Evolutionary conservation across 1,140 invertebrate genomes (phyloP).

Genomic region (Agrypnia vestita): DNA sequence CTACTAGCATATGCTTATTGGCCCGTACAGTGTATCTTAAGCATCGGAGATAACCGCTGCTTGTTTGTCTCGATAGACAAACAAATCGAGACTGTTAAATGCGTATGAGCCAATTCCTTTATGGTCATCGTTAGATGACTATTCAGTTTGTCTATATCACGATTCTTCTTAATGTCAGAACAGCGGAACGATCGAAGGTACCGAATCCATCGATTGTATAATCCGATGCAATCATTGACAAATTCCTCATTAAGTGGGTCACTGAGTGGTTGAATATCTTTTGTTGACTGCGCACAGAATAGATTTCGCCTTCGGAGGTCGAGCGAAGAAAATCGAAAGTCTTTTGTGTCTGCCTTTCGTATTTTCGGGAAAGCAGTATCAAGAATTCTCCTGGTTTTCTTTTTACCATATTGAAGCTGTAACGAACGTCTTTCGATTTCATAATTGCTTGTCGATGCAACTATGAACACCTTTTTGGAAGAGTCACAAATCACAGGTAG

Average conservation of each 20-base stretch:
- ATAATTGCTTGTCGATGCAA: too few species aligned
- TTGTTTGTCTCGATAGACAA: too few species aligned
- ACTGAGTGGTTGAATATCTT: conserved; percentile 10
- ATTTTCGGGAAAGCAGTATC: not conserved
- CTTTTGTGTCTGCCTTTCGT: not conserved
- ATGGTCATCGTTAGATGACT: too few species aligned
- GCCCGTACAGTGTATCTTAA: too few species aligned
- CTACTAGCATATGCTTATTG: too few species aligned
- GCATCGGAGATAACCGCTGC: too few species aligned
- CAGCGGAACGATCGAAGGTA: not conserved
- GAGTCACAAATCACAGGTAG: too few species aligned
- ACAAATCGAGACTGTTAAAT: too few species aligned
- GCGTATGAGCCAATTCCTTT: not conserved
- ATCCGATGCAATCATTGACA: conserved; percentile 4
- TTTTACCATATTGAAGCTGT: too few species aligned
- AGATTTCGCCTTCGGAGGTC: conserved; percentile 9
- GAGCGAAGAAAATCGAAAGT: conserved; percentile 14
- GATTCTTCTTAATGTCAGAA: not conserved
- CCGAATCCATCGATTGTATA: not conserved
- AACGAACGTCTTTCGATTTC: too few species aligned
- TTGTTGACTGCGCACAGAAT: conserved; percentile 1
- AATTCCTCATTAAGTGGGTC: conserved; percentile 26
- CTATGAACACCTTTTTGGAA: too few species aligned
- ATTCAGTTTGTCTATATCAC: too few species aligned
- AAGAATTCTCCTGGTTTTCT: not conserved